Base-by-base conservation (phyloP, 1,140 invertebrate genomes). In the Theocolax elegans region DNA sequence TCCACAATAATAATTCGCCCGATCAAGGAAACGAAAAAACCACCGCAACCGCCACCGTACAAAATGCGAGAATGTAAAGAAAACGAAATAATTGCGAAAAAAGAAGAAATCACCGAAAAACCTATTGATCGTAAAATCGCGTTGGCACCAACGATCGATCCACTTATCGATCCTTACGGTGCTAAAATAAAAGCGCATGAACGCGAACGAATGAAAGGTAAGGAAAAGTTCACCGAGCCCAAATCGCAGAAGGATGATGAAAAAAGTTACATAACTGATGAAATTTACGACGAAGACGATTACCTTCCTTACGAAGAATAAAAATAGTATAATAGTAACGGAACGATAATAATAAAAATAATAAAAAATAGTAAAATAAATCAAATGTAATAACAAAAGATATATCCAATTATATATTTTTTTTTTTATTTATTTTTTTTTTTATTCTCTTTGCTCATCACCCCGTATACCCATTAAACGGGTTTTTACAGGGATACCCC, bases 111-210 rank as follows among this genome's bases (percentile, higher is more conserved):
- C 19, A 44, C 68, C 31, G 27, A 38, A 23, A 74, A 9, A 65
- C 4, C 17, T 2, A 72, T 74, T 1, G 74, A 78, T 71, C 67
- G 72, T 1, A n/a, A n/a, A n/a, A 77, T 80, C n/a, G 72, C 49
- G n/a, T 74, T 64, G 4, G 51, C 71, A 21, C 40, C 59, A 3
- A 80, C 73, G 4, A 74, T 76, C 17, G 80, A 81, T 73, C 80
- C 80, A 7, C 68, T 68, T 2, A 71, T 77, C 1, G 74, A 77
- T 67, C 77, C 75, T 0, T 9, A 25, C 0, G 21, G 72, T 13
- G 75, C 80, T n/a, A 67, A 49, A 7, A 72, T 25, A 40, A 79
- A 81, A 53, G 59, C 53, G 2, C 51, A 40, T 4, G 78, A 75
- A n/a, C 73, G 79, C 25, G 72, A 76, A 42, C 58, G 23, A 3